Percentiles rank a stretch among this genome's conserved stretches.
Evolutionary conservation across 2,113 vertebrate genomes (phyloP).

Genomic region (Megatriorchis doriae): DNA sequence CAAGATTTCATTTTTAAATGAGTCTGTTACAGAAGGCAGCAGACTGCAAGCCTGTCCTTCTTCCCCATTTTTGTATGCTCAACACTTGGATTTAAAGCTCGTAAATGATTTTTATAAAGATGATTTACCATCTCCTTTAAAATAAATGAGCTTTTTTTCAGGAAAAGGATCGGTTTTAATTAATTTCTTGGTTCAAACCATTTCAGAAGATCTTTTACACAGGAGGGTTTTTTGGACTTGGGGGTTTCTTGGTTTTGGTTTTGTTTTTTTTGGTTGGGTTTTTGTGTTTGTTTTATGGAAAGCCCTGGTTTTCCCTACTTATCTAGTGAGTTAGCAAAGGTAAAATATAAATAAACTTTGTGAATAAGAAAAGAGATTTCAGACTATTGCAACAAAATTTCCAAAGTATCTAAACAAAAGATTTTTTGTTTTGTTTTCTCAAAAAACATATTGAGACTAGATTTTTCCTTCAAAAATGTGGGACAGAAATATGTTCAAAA

Average conservation of each 20-base stretch:
- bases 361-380: not conserved
- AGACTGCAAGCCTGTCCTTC: not conserved
- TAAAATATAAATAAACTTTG: not conserved
- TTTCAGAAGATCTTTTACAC: not conserved
- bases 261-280: not conserved
- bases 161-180: not conserved
- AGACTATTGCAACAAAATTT: not conserved
- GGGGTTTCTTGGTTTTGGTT: too few relatives aligned
- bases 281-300: not conserved
- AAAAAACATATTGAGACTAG: not conserved
- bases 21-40: not conserved
- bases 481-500: not conserved
- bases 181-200: not conserved
- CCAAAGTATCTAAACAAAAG: not conserved
- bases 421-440: not conserved
- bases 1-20: not conserved
- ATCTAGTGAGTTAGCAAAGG: not conserved
- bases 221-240: accelerated
- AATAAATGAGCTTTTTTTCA: not conserved
- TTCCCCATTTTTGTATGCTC: not conserved
- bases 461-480: not conserved
- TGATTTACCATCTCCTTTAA: not conserved
- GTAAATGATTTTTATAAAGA: not conserved
- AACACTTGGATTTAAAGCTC: not conserved
- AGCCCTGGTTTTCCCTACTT: not conserved